phyloP scores from a whole-genome alignment of 2,888 invertebrate species.

The Trilocha varians region DNA sequence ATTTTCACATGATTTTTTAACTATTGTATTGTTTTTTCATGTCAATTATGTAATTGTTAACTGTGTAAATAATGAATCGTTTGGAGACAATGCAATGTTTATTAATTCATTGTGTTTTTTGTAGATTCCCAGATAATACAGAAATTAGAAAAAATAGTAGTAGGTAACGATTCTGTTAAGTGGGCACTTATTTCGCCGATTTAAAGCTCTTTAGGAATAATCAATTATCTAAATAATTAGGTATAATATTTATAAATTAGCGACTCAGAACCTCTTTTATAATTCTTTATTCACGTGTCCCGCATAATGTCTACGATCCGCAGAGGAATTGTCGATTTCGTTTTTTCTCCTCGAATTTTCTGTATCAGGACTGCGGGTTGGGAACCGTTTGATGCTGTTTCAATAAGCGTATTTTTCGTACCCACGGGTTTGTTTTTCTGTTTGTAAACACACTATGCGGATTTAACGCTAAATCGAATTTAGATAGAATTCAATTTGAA shows the following conservation, averaged over 20 bases:
- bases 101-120: constrained; percentile 6
- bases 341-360: neutral
- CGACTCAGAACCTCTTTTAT: too few relatives aligned
- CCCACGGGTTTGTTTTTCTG: too few relatives aligned
- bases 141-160: neutral
- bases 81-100: constrained; percentile 8
- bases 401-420: neutral
- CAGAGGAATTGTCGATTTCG: neutral
- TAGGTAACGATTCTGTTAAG: too few relatives aligned
- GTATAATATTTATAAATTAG: too few relatives aligned
- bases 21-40: constrained; percentile 23
- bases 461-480: too few relatives aligned
- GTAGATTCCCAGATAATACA: neutral
- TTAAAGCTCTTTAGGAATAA: too few relatives aligned
- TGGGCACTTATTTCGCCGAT: too few relatives aligned
- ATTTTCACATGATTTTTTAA: constrained; percentile 25
- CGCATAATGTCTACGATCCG: neutral
- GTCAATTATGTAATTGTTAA: constrained; percentile 19
- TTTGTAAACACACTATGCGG: too few relatives aligned
- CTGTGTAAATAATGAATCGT: constrained; percentile 17
- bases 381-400: neutral
- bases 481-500: too few relatives aligned
- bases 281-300: neutral
- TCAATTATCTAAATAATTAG: too few relatives aligned
- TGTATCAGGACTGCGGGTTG: neutral